Evolutionary conservation across 2,113 vertebrate species (phyloP).

Genomic region (Ailuropoda melanoleuca): DNA sequence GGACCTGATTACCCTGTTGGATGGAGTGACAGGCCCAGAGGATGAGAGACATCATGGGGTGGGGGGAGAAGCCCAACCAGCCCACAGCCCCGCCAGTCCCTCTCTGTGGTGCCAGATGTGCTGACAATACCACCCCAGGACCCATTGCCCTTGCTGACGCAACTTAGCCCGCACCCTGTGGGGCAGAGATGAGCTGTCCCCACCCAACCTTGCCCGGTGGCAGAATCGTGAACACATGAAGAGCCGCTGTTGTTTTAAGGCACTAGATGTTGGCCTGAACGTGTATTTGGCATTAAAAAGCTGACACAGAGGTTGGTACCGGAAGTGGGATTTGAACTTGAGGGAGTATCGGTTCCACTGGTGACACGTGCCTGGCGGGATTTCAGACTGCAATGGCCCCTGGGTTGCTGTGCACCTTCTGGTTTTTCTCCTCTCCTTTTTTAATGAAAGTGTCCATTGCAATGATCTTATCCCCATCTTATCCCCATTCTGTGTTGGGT

Average conservation of each 20-base stretch:
- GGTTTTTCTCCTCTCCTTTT: background rate
- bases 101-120: background rate
- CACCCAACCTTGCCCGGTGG: background rate
- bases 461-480: too few relatives aligned
- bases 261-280: background rate
- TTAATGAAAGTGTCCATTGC: background rate
- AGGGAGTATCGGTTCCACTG: background rate
- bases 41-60: background rate
- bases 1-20: background rate
- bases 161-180: too few relatives aligned
- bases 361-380: rapidly evolving
- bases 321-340: background rate
- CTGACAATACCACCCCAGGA: background rate
- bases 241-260: background rate
- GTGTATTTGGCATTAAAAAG: background rate
- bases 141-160: background rate
- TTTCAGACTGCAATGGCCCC: background rate
- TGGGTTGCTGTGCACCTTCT: background rate
- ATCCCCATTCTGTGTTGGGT: background rate
- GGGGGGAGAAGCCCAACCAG: background rate
- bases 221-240: background rate
- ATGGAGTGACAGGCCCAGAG: background rate
- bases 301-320: background rate
- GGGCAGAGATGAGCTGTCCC: background rate
- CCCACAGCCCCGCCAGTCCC: background rate